Conservation (phyloP, 2,113 vertebrate genomes). For the Cervus canadensis region DNA sequence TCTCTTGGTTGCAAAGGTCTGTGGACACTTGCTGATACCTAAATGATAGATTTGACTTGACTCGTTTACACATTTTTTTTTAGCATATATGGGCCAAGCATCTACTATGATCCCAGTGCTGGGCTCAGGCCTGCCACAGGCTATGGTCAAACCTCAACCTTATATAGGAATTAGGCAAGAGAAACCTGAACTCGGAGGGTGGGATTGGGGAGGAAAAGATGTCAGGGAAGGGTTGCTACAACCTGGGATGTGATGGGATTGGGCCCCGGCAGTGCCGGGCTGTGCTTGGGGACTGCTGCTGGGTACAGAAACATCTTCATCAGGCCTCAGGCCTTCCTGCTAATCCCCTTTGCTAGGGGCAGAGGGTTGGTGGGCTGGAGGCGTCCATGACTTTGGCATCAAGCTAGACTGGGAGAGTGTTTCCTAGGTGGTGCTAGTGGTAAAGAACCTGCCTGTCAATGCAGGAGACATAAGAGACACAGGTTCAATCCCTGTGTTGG, state of each 20-base stretch:
- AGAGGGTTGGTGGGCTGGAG: accelerated
- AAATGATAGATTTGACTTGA: accelerated
- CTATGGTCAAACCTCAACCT: accelerated
- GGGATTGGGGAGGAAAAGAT: too few species aligned
- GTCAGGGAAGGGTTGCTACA: neutral
- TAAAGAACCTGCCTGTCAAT: neutral
- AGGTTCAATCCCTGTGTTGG: neutral
- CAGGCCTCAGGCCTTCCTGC: accelerated
- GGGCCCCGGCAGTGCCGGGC: accelerated
- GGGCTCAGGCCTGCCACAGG: neutral
- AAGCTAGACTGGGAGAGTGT: accelerated
- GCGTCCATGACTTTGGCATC: accelerated
- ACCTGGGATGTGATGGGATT: neutral
- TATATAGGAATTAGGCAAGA: neutral
- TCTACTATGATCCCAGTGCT: neutral
- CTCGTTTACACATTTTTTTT: accelerated
- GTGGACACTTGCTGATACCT: accelerated
- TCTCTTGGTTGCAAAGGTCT: accelerated
- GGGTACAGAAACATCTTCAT: accelerated
- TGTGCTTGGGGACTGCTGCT: neutral
- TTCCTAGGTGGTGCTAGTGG: neutral
- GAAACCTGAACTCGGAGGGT: neutral
- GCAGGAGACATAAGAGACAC: neutral
- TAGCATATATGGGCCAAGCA: accelerated
- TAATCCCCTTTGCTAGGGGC: accelerated